These are phyloP conservation scores for Lordiphosa mommai DNA, from an alignment of 1,140 invertebrate genomes.

Conservation along the genomic window DNA sequence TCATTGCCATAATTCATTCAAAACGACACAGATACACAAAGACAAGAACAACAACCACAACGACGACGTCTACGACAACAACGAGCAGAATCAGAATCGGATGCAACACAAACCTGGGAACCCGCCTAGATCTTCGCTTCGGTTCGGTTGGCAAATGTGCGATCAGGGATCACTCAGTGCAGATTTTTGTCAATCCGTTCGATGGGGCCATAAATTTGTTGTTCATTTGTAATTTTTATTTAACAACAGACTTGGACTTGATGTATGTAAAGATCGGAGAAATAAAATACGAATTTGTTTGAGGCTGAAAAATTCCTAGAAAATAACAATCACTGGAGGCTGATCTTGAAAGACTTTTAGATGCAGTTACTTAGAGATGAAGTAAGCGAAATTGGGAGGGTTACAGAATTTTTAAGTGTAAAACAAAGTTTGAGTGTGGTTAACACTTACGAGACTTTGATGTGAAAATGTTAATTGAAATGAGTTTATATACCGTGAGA, in stretches of 20 bases:
- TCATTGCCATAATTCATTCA: slow-evolving; percentile 11
- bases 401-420: no score
- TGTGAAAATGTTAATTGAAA: no score
- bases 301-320: no score
- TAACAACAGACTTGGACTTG: neutral
- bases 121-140: slow-evolving; percentile 8
- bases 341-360: no score
- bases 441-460: no score
- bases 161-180: slow-evolving; percentile 7
- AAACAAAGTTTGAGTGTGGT: no score
- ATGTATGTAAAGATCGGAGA: no score
- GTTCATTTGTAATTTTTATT: slow-evolving; percentile 5
- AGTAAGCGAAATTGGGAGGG: no score
- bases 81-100: neutral
- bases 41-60: slow-evolving; percentile 1
- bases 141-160: slow-evolving; percentile 5
- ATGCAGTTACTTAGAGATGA: no score
- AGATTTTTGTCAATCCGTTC: slow-evolving; percentile 3
- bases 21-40: neutral
- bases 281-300: no score
- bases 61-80: neutral
- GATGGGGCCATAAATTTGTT: slow-evolving; percentile 3
- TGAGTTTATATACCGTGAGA: no score
- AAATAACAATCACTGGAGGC: no score
- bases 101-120: slow-evolving; percentile 6